phyloP scores from a whole-genome alignment of 2,888 invertebrate species.

The Alitta virens region DNA sequence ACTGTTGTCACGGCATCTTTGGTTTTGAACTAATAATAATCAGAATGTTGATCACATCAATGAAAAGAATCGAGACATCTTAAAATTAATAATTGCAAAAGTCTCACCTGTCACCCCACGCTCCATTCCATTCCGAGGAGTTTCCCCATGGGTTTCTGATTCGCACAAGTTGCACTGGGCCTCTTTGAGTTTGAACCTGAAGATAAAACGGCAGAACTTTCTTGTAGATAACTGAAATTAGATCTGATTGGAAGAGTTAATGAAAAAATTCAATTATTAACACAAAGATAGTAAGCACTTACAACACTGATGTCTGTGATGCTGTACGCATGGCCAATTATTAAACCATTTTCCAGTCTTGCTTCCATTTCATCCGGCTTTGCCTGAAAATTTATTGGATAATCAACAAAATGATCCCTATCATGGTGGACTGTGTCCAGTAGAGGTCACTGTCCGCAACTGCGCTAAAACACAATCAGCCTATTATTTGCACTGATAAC shows the following conservation, averaged over 20 bases:
- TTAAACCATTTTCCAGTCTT: slow-evolving; percentile 61
- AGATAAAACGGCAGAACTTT: neutral
- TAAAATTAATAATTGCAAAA: neutral
- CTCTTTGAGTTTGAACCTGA: slow-evolving; percentile 15
- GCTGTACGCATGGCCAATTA: slow-evolving; percentile 39
- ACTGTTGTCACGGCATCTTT: too few species aligned
- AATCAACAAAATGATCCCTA: too few species aligned
- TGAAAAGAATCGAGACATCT: neutral
- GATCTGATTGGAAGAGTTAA: neutral
- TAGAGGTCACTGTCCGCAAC: too few species aligned
- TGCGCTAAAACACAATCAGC: too few species aligned
- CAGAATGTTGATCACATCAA: neutral
- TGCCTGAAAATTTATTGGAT: slow-evolving; percentile 62
- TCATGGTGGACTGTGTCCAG: too few species aligned
- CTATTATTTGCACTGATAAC: too few species aligned
- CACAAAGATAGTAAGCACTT: neutral
- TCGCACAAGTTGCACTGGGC: slow-evolving; percentile 61
- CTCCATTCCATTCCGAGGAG: slow-evolving; percentile 90
- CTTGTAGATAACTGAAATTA: neutral
- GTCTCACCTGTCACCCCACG: slow-evolving; percentile 79
- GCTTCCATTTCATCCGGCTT: slow-evolving; percentile 73
- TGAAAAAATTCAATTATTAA: neutral
- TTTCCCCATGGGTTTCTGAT: slow-evolving; percentile 94
- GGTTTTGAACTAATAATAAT: too few species aligned
- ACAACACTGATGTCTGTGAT: slow-evolving; percentile 61